Conservation (phyloP, 2,888 invertebrate genomes). For the Polylopha cassiicola region DNA sequence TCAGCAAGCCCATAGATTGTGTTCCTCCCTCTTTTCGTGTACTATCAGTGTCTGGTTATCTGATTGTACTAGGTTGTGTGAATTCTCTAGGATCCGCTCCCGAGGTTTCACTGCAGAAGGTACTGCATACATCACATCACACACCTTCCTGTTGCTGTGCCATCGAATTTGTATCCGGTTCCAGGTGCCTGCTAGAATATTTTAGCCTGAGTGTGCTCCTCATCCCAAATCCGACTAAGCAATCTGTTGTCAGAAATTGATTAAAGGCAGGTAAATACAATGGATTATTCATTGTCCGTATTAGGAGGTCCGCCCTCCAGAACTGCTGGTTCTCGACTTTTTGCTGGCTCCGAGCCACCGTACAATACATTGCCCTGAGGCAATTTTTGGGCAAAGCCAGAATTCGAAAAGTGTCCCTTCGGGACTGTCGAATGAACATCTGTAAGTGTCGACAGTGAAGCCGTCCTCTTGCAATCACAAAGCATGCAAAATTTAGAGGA, state of each 20-base stretch:
- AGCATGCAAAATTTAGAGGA: constrained; percentile 3
- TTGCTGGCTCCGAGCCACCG: constrained; percentile 17
- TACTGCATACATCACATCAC: constrained; percentile 20
- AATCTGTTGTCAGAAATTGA: constrained; percentile 21
- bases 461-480: constrained; percentile 2
- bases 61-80: constrained; percentile 19
- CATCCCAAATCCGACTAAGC: constrained; percentile 22
- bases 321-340: neutral
- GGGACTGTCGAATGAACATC: constrained; percentile 1
- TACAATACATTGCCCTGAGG: neutral
- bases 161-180: constrained; percentile 1
- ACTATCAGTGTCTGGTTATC: constrained; percentile 26
- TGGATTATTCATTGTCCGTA: no score
- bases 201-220: constrained; percentile 20
- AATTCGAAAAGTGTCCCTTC: no score
- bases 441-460: constrained; percentile 7
- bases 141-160: constrained; percentile 22
- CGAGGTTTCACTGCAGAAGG: constrained; percentile 8
- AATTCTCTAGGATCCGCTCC: neutral
- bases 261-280: neutral
- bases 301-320: no score
- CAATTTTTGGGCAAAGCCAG: neutral
- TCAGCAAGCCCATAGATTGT: constrained; percentile 17
- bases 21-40: constrained; percentile 27
- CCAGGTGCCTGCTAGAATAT: constrained; percentile 15